These are phyloP conservation scores for Corydoras sp. DNA, from an alignment of 2,113 vertebrate species.

Conservation along the genomic window DNA sequence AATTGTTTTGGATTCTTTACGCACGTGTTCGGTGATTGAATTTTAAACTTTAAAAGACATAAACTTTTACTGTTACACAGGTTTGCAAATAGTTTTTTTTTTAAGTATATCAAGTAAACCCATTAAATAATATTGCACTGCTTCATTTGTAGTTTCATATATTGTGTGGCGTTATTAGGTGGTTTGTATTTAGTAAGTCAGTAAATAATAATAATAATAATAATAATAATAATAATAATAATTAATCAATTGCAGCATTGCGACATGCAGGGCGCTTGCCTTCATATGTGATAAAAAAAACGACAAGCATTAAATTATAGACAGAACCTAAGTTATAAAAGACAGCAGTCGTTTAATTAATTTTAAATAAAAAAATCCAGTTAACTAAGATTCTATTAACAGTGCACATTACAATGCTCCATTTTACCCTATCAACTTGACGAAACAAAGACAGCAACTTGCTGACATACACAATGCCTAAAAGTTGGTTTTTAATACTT, in stretches of 20 bases:
- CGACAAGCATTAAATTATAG: slow-evolving; percentile 58
- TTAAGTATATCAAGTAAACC: slow-evolving; percentile 14
- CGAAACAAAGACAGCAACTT: slow-evolving; percentile 57
- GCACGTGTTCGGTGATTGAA: slow-evolving; percentile 1
- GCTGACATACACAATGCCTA: slow-evolving; percentile 50
- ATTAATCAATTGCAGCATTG: too few species aligned
- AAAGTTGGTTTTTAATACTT: slow-evolving; percentile 73
- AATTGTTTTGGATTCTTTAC: neutral
- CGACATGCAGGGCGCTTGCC: slow-evolving; percentile 71
- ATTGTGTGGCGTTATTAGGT: slow-evolving; percentile 21
- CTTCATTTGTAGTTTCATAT: neutral
- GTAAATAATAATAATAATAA: slow-evolving; percentile 30
- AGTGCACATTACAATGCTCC: too few species aligned
- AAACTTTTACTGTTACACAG: neutral
- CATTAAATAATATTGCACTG: slow-evolving; percentile 16
- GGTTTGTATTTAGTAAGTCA: slow-evolving; percentile 19
- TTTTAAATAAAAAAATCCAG: too few species aligned
- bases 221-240: slow-evolving; percentile 38
- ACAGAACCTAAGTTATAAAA: slow-evolving; percentile 56
- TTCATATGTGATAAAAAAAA: slow-evolving; percentile 54
- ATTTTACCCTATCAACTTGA: too few species aligned
- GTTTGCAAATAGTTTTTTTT: neutral
- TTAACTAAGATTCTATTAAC: too few species aligned
- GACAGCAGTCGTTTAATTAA: too few species aligned
- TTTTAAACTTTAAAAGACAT: neutral